These are phyloP conservation scores for Pollenia amentaria DNA, from an alignment of 2,888 invertebrate genomes.

Conservation along the genomic window DNA sequence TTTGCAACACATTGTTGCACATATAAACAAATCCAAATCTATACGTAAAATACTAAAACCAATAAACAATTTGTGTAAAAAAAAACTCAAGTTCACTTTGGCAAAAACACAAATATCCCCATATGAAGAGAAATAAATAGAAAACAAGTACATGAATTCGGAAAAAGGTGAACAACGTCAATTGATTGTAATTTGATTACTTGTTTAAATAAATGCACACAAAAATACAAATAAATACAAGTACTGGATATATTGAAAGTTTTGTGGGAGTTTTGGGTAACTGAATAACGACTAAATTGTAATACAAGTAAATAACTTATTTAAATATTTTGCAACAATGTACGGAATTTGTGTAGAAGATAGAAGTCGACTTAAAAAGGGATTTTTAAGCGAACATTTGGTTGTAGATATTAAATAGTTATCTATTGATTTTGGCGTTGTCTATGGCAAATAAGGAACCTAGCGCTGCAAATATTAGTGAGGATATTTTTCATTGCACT, in stretches of 20 bases:
- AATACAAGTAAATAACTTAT: conserved; percentile 26
- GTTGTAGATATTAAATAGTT: background rate
- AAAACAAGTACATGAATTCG: background rate
- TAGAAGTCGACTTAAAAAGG: background rate
- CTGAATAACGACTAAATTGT: conserved; percentile 26
- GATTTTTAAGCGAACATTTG: background rate
- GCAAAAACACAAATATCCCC: background rate
- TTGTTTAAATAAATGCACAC: conserved; percentile 51
- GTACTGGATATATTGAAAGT: background rate
- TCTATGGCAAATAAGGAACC: too few species aligned
- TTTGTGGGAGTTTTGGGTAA: conserved; percentile 12
- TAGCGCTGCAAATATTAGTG: too few species aligned
- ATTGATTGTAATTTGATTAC: conserved; percentile 70
- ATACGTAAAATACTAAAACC: conserved; percentile 32
- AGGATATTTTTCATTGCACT: too few species aligned
- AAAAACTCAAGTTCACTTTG: conserved; percentile 37
- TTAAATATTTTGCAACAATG: conserved; percentile 15
- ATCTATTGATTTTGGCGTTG: too few species aligned
- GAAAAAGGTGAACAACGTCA: conserved; percentile 59
- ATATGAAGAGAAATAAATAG: background rate
- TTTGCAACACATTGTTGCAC: conserved; percentile 50
- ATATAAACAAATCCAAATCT: conserved; percentile 12
- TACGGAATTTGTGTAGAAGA: background rate
- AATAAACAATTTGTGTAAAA: conserved; percentile 52
- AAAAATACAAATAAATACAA: conserved; percentile 27